Percentiles rank a stretch among this genome's conserved stretches.
These are phyloP conservation scores for Phymatocera aterrima DNA, from an alignment of 2,888 invertebrate species.

Conservation along the genomic window DNA sequence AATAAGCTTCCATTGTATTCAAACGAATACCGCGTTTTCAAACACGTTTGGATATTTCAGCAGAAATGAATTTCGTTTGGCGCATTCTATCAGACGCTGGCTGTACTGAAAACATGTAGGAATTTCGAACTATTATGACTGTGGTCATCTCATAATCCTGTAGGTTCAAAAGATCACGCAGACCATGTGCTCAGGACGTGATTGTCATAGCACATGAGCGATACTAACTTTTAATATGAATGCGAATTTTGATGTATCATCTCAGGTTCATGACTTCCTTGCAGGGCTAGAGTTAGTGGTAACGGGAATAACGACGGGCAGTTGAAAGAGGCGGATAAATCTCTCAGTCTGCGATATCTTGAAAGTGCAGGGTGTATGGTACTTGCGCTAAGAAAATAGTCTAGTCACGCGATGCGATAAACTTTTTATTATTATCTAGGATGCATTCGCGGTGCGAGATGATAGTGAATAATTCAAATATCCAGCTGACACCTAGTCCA, in stretches of 20 bases:
- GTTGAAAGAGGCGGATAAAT: background rate
- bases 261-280: background rate
- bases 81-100: no score
- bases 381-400: background rate
- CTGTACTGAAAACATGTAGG: no score
- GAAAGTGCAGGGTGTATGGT: background rate
- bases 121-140: no score
- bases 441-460: conserved; percentile 5
- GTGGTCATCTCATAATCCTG: no score
- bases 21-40: no score
- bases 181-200: no score
- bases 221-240: no score
- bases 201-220: no score
- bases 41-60: no score
- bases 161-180: no score
- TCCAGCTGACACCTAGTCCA: conserved; percentile 29
- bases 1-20: no score
- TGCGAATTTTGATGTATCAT: background rate
- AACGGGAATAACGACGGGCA: background rate
- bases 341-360: background rate
- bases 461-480: conserved; percentile 13
- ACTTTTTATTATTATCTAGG: conserved; percentile 23
- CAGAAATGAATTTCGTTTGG: no score
- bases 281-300: background rate
- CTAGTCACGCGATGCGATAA: conserved; percentile 1